Conservation (phyloP, 2,888 invertebrate genomes). For the Frankliniella fusca region DNA sequence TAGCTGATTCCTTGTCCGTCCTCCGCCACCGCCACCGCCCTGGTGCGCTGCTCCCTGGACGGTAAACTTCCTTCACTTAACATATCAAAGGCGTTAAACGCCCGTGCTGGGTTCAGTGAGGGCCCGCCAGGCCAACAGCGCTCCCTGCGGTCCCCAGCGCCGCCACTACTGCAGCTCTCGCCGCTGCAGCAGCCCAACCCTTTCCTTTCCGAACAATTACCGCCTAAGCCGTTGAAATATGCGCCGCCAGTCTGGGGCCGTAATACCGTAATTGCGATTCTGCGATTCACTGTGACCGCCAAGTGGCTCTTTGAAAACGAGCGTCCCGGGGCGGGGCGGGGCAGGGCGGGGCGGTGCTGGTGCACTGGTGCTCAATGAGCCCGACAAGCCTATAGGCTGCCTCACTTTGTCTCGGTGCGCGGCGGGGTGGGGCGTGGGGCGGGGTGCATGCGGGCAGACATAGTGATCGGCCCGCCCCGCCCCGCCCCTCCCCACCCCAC, state of each 20-base stretch:
- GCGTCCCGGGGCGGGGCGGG: background rate
- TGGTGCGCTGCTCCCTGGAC: background rate
- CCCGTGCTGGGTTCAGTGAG: background rate
- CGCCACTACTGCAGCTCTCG: background rate
- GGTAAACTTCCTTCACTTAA: slow-evolving; percentile 9
- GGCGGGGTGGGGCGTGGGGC: no score
- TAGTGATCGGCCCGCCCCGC: background rate
- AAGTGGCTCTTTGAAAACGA: no score
- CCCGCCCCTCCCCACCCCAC: no score
- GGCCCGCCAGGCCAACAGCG: no score
- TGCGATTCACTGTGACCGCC: no score
- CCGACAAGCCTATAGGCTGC: no score
- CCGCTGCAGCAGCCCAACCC: background rate
- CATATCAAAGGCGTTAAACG: slow-evolving; percentile 6
- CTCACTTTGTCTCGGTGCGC: no score
- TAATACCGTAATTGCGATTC: no score
- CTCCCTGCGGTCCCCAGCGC: background rate
- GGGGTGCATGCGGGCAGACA: no score
- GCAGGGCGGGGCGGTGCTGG: background rate
- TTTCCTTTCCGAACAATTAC: background rate
- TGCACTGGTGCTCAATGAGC: background rate
- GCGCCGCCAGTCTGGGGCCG: background rate
- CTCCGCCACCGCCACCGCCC: background rate
- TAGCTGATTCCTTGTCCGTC: background rate
- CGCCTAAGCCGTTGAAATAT: background rate